Conservation (phyloP, 2,888 invertebrate species). For the Cacoxenus indagator region DNA sequence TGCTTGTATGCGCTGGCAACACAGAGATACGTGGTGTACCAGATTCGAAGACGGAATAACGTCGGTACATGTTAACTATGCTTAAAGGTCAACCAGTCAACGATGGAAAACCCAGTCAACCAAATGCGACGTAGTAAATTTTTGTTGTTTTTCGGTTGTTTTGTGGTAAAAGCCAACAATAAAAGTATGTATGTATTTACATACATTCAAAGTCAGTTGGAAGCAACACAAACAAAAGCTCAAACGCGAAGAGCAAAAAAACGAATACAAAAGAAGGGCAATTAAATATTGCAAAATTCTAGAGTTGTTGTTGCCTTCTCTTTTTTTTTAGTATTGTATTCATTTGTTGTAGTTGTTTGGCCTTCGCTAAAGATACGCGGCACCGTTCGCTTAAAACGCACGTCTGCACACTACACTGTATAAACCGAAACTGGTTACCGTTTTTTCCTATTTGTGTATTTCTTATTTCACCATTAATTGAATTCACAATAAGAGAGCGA, state of each 20-base stretch:
- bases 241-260: conserved; percentile 18
- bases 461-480: neutral
- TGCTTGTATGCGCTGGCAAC: conserved; percentile 45
- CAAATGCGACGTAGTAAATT: neutral
- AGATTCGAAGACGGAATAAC: conserved; percentile 68
- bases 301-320: conserved; percentile 24
- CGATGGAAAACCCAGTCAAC: neutral
- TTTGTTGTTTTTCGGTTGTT: neutral
- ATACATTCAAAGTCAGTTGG: too few species aligned
- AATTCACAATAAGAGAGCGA: neutral
- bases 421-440: conserved; percentile 51
- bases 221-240: too few species aligned
- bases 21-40: conserved; percentile 62
- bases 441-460: conserved; percentile 27
- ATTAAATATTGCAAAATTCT: conserved; percentile 14
- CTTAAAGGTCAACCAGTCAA: neutral
- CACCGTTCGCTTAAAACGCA: conserved; percentile 38
- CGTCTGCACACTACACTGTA: conserved; percentile 47
- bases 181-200: neutral
- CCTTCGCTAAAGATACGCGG: conserved; percentile 26
- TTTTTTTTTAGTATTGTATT: conserved; percentile 15
- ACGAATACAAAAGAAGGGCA: conserved; percentile 17
- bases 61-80: conserved; percentile 64
- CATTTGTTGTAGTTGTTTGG: conserved; percentile 26
- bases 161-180: neutral